Conservation (phyloP, 2,797 vertebrate species). For the Aulostomus chinensis region DNA sequence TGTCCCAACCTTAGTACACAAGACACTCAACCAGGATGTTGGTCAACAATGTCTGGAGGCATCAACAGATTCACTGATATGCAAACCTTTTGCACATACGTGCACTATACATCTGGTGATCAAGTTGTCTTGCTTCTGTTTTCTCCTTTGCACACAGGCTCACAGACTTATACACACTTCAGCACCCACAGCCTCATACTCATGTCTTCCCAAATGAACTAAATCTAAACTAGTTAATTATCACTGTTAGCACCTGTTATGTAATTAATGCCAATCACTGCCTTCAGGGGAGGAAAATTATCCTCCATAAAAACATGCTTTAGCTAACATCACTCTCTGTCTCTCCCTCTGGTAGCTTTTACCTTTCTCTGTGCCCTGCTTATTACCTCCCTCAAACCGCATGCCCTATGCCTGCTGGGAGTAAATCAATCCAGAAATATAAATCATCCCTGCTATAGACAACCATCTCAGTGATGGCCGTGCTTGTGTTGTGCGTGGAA, state of each 20-base stretch:
- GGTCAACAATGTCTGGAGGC: no score
- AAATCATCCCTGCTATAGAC: conserved; percentile 28
- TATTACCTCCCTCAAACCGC: conserved; percentile 50
- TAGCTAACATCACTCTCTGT: conserved; percentile 35
- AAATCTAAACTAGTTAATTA: conserved; percentile 73
- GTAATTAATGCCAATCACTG: conserved; percentile 78
- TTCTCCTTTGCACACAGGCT: conserved; percentile 3
- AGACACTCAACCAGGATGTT: no score
- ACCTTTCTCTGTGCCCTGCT: conserved; percentile 35
- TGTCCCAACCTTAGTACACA: no score
- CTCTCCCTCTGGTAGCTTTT: conserved; percentile 16
- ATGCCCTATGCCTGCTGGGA: conserved; percentile 52
- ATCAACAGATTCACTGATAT: background rate
- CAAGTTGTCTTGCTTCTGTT: background rate
- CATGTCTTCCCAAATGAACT: conserved; percentile 63
- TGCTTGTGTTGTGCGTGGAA: conserved; percentile 1
- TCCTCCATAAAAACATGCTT: conserved; percentile 62
- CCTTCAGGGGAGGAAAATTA: conserved; percentile 71
- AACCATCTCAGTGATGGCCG: conserved; percentile 29
- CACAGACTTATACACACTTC: conserved; percentile 6
- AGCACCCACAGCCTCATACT: conserved; percentile 22
- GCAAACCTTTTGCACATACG: background rate
- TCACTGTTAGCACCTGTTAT: conserved; percentile 75
- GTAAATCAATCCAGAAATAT: conserved; percentile 25
- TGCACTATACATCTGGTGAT: background rate